Conservation (phyloP, 2,797 vertebrate genomes). For the Sandelia bainsii region DNA sequence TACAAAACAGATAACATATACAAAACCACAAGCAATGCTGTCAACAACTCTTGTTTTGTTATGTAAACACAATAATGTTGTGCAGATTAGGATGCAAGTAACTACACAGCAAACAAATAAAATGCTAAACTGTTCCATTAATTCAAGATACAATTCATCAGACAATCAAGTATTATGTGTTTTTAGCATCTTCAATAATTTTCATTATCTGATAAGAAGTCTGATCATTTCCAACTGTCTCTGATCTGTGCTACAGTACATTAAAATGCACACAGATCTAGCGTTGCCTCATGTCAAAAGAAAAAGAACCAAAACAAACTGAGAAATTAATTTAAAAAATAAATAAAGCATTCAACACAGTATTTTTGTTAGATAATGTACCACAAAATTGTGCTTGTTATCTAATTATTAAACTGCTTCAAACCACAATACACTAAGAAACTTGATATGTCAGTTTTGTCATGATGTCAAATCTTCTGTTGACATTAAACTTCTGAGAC, state of each 20-base stretch:
- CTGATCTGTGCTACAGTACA: background rate
- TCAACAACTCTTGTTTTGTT: background rate
- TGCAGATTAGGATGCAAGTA: background rate
- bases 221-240: background rate
- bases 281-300: conserved; percentile 8
- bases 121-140: background rate
- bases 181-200: background rate
- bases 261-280: background rate
- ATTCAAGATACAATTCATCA: background rate
- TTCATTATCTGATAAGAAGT: background rate
- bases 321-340: conserved; percentile 5
- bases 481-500: background rate
- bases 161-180: background rate
- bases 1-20: background rate
- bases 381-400: background rate
- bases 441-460: background rate
- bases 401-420: background rate
- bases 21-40: background rate
- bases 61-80: background rate
- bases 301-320: background rate
- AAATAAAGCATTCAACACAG: background rate
- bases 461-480: background rate
- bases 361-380: background rate
- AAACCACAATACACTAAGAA: background rate
- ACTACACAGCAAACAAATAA: background rate